Percentiles rank a stretch among this genome's conserved stretches.
These are phyloP conservation scores for Brachionus paranguensis DNA, from an alignment of 1,140 invertebrate genomes.

Conservation along the genomic window DNA sequence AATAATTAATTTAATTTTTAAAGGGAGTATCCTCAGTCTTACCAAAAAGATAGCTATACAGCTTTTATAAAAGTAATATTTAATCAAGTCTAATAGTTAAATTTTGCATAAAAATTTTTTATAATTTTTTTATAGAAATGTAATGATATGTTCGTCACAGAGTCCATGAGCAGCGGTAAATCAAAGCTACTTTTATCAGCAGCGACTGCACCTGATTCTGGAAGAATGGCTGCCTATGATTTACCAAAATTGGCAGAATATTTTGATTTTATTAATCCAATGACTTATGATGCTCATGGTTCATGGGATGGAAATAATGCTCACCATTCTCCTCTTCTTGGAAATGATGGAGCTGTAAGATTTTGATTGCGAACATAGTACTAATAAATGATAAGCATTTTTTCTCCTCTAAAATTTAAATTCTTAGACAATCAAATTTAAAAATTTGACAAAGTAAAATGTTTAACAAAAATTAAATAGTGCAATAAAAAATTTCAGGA, in stretches of 20 bases:
- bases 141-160: conserved; percentile 77
- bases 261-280: conserved; percentile 87
- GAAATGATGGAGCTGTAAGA: conserved; percentile 15
- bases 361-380: background rate
- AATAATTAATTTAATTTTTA: conserved; percentile 65
- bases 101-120: background rate
- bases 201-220: conserved; percentile 74
- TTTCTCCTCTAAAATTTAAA: too few relatives aligned
- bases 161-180: conserved; percentile 68
- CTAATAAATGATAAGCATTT: too few relatives aligned
- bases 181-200: conserved; percentile 79
- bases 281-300: conserved; percentile 84
- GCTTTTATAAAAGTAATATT: conserved; percentile 65
- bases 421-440: too few relatives aligned
- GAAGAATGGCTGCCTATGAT: conserved; percentile 88
- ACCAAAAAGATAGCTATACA: conserved; percentile 81
- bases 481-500: too few relatives aligned
- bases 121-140: conserved; percentile 63
- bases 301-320: conserved; percentile 62
- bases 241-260: conserved; percentile 73
- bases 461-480: background rate
- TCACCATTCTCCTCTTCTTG: conserved; percentile 43
- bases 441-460: background rate
- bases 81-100: background rate
- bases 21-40: conserved; percentile 81